A percentile compares a stretch with the other conserved stretches of the same genome.
Conservation (phyloP, 23 tunicate species). For the Corella eumyota region DNA sequence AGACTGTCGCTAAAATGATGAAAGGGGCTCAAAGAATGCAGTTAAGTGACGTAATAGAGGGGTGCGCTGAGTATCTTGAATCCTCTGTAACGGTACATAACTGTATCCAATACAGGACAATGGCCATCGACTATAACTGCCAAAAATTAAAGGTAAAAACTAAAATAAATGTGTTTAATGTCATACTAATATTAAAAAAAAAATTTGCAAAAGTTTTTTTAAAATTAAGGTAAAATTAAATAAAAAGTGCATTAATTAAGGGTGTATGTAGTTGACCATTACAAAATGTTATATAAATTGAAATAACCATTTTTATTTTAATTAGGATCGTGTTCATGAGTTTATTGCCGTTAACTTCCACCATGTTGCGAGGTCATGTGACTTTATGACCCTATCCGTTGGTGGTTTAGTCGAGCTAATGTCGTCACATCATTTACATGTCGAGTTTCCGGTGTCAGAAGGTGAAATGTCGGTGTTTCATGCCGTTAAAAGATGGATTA, state of each 20-base stretch:
- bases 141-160: constrained; percentile 44
- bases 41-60: constrained; percentile 41
- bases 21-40: constrained; percentile 19
- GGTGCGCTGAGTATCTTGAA: constrained; percentile 73
- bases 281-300: too few species aligned
- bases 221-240: too few species aligned
- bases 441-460: constrained; percentile 49
- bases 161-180: neutral
- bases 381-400: constrained; percentile 40
- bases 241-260: too few species aligned
- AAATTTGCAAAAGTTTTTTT: too few species aligned
- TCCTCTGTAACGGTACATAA: constrained; percentile 25
- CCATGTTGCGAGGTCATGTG: constrained; percentile 29
- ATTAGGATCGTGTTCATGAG: too few species aligned
- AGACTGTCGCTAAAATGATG: constrained; percentile 35
- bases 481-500: constrained; percentile 55
- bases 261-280: too few species aligned
- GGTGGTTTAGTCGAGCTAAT: constrained; percentile 30
- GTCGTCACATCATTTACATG: constrained; percentile 31
- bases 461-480: constrained; percentile 68
- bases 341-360: constrained; percentile 33
- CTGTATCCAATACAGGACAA: constrained; percentile 29
- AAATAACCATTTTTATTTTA: too few species aligned
- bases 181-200: too few species aligned
- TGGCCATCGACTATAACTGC: constrained; percentile 53